Conservation (phyloP, 2,797 vertebrate species). For the Girardinus metallicus region DNA sequence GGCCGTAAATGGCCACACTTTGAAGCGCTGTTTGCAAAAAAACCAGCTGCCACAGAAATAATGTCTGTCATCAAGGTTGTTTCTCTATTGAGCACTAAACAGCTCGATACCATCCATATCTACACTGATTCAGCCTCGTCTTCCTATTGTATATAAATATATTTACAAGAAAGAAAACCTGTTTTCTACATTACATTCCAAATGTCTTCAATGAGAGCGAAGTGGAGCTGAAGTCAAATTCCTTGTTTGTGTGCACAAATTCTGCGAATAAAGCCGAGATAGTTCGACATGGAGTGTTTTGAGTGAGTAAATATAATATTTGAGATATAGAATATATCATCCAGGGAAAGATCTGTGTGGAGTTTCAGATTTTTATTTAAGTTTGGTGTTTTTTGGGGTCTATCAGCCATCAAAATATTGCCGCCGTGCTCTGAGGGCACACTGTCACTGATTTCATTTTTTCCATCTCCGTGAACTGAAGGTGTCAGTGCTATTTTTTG, state of each 20-base stretch:
- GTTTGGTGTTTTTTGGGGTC: background rate
- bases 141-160: background rate
- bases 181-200: background rate
- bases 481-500: slow-evolving; percentile 29
- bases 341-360: background rate
- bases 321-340: background rate
- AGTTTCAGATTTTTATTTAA: slow-evolving; percentile 19
- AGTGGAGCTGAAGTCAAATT: background rate
- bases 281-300: background rate
- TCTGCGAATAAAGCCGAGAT: background rate
- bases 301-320: background rate
- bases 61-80: background rate
- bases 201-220: background rate
- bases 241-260: background rate
- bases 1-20: too few relatives aligned
- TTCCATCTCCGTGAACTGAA: slow-evolving; percentile 27
- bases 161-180: background rate
- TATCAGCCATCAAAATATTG: background rate
- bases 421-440: slow-evolving; percentile 1
- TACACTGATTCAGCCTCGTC: background rate
- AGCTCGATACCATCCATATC: background rate
- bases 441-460: slow-evolving; percentile 19
- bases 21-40: too few relatives aligned
- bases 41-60: background rate
- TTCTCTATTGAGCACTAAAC: background rate